Evolutionary conservation across 2,797 vertebrate genomes (phyloP), one percentile per base, ranked within the genome.

Genomic region (Pempheris klunzingeri): DNA sequence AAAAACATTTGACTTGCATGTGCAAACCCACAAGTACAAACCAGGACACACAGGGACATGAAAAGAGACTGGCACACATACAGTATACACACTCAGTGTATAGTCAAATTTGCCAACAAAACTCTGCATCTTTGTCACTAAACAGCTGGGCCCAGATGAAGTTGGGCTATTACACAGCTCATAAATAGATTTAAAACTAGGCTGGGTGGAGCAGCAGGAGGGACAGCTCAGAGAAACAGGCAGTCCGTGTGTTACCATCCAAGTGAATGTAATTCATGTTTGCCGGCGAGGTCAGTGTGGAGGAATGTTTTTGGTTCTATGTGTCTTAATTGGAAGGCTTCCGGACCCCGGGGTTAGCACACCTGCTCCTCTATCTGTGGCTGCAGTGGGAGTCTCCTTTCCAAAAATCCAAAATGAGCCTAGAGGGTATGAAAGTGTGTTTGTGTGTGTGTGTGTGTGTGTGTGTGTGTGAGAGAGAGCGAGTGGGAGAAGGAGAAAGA

Each of bases 291-390:
- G 88, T 90, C 91, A 86, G 89, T 88, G 84, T 90, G 86, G 69
- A 90, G 90, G 89, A 91, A 90, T 90, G 87, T 85, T 82, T 85
- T 84, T 78, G 79, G 77, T 85, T 94, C 89, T 94, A 91, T 92
- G 93, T 94, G 92, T 94, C 93, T 95, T 95, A 94, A 95, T 95
- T 95, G 94, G 94, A 94, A 87, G 80, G 86, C 81, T 92, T 94
- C 87, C 77, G 90, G 87, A 91, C 90, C 91, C 94, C 58, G 88
- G 92, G 92, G 93, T 93, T 90, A 86, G 88, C 89, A 90, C 94
- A 95, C 93, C 94, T 95, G 94, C 93, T 95, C 92, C 84, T 90
- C 84, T 90, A 84, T 92, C 92, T 87, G 82, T 82, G 78, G 86
- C 84, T 89, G 81, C 89, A 88, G 81, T 80, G 90, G 86, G 87